Evolutionary conservation across 2,797 vertebrate genomes (phyloP).

Genomic region (Crossoptilon crossoptilon): DNA sequence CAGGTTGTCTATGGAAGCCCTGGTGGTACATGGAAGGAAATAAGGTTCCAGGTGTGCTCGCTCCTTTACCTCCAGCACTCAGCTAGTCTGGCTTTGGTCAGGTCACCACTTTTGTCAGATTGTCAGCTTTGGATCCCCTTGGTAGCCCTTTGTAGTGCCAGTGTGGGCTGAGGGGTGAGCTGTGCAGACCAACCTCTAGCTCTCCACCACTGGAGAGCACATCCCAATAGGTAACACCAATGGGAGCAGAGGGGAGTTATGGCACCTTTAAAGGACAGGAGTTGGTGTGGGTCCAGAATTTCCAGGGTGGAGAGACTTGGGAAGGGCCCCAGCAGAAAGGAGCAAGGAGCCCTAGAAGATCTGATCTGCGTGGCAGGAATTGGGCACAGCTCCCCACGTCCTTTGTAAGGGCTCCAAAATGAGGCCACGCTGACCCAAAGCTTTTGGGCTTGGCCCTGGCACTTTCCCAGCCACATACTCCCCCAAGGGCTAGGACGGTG

Average conservation of each 20-base stretch:
- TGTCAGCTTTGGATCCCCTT: not conserved
- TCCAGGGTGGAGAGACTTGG: not conserved
- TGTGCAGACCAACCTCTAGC: not conserved
- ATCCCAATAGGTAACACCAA: not conserved
- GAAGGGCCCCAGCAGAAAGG: not conserved
- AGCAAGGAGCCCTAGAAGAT: not conserved
- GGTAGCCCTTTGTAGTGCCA: not conserved
- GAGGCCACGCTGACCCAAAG: not conserved
- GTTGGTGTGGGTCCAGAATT: not conserved
- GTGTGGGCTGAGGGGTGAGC: rapidly evolving
- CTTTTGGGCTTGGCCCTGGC: not conserved
- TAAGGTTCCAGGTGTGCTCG: not conserved
- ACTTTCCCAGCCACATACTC: not conserved
- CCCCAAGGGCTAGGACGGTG: not conserved
- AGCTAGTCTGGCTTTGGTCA: not conserved
- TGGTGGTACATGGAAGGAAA: not conserved
- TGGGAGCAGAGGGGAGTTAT: not conserved
- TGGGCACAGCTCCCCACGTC: not conserved
- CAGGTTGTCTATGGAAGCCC: not conserved
- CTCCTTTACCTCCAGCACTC: not conserved
- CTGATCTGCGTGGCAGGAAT: not conserved
- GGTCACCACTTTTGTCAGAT: rapidly evolving
- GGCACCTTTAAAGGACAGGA: not conserved
- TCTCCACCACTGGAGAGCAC: not conserved
- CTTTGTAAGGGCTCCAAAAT: not conserved